Conservation (phyloP, 2,888 invertebrate species). For the Anthrax anthrax region DNA sequence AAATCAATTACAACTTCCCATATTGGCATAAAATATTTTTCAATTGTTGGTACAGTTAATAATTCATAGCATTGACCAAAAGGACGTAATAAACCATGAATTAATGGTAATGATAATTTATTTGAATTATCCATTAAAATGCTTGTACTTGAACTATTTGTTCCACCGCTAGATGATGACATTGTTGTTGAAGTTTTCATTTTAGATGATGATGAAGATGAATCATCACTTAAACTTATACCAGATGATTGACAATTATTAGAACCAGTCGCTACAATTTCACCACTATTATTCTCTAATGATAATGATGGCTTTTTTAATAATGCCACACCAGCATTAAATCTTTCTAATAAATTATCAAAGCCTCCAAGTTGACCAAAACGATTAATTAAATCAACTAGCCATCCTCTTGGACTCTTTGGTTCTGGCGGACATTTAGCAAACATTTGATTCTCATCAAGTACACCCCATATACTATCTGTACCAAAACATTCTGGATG, state of each 20-base stretch:
- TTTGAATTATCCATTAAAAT: conserved; percentile 17
- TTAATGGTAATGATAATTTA: conserved; percentile 54
- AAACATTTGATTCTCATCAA: conserved; percentile 53
- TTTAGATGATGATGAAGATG: conserved; percentile 11
- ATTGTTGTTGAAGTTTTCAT: conserved; percentile 15
- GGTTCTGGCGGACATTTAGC: conserved; percentile 54
- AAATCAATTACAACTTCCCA: conserved; percentile 83
- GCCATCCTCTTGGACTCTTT: conserved; percentile 83
- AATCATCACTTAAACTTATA: conserved; percentile 11
- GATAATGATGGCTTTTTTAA: conserved; percentile 39
- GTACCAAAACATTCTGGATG: conserved; percentile 29
- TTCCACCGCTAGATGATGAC: conserved; percentile 10
- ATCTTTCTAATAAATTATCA: conserved; percentile 66
- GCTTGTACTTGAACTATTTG: conserved; percentile 12
- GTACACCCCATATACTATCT: conserved; percentile 37
- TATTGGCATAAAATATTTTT: conserved; percentile 84
- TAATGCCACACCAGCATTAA: conserved; percentile 55
- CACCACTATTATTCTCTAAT: not conserved
- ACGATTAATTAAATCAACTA: conserved; percentile 88
- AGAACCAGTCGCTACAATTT: too few species aligned
- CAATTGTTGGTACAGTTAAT: conserved; percentile 76
- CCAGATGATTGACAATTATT: too few species aligned
- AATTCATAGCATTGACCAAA: conserved; percentile 87
- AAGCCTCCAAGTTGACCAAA: conserved; percentile 87
- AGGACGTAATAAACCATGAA: conserved; percentile 71